phyloP scores from a whole-genome alignment of 2,797 vertebrate genomes.

The Choloepus didactylus region DNA sequence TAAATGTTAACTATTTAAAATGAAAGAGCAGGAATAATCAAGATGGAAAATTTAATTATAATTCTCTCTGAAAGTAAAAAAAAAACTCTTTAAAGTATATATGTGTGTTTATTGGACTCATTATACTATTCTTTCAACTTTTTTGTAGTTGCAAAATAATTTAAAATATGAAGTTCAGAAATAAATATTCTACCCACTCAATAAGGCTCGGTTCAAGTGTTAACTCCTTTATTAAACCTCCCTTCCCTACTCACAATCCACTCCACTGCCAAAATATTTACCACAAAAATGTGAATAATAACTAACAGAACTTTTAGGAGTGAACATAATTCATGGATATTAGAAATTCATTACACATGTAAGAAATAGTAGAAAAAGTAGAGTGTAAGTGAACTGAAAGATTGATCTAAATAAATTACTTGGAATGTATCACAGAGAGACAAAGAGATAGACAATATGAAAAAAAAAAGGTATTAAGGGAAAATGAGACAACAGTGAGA shows the following conservation, averaged over 20 bases:
- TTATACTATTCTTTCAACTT: neutral
- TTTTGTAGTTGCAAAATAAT: neutral
- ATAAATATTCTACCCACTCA: neutral
- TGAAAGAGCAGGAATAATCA: neutral
- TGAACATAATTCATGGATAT: neutral
- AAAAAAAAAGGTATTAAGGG: neutral
- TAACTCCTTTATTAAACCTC: neutral
- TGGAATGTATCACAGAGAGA: neutral
- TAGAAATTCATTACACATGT: neutral
- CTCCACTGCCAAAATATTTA: neutral
- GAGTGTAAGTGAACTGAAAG: neutral
- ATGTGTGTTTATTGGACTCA: neutral
- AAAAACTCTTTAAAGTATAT: neutral
- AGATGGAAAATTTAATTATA: neutral
- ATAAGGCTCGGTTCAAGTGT: neutral
- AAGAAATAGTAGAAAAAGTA: neutral
- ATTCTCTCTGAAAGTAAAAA: neutral
- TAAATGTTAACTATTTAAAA: neutral
- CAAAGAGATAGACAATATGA: neutral
- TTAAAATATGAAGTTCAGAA: neutral
- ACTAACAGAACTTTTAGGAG: neutral
- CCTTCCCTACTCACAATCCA: neutral
- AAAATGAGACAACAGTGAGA: neutral
- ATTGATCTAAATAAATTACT: neutral
- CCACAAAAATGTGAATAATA: neutral